Evolutionary conservation across 2,113 vertebrate genomes (phyloP).

Genomic region (Centropristis striata): DNA sequence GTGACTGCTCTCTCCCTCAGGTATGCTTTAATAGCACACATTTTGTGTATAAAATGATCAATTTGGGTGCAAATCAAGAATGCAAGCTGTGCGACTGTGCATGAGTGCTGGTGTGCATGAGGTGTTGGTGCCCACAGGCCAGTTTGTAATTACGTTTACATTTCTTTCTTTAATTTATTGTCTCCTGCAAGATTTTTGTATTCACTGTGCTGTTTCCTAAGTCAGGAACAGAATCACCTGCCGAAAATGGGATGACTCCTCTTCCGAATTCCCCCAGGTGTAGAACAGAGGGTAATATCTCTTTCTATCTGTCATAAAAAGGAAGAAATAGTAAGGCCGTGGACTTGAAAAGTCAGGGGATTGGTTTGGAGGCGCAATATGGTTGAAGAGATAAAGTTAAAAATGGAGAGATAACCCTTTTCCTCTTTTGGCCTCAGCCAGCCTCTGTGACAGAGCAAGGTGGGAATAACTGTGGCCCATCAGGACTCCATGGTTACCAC

Average conservation of each 20-base stretch:
- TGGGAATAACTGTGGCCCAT: constrained; percentile 30
- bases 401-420: constrained; percentile 63
- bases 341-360: constrained; percentile 59
- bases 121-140: constrained; percentile 42
- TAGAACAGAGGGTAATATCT: constrained; percentile 53
- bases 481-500: constrained; percentile 38
- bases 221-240: constrained; percentile 34
- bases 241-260: constrained; percentile 51
- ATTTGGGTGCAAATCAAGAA: constrained; percentile 62
- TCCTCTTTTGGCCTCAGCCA: constrained; percentile 30
- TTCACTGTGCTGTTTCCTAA: constrained; percentile 25
- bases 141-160: constrained; percentile 53
- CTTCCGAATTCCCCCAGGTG: constrained; percentile 49
- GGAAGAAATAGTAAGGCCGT: constrained; percentile 36
- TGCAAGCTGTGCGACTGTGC: constrained; percentile 29
- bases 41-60: constrained; percentile 63
- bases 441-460: constrained; percentile 39
- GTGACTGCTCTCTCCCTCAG: constrained; percentile 39
- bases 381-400: constrained; percentile 70
- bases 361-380: constrained; percentile 65
- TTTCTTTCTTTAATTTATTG: constrained; percentile 47
- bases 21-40: constrained; percentile 58
- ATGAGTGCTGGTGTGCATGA: constrained; percentile 29
- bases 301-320: constrained; percentile 63
- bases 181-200: constrained; percentile 26